phyloP scores from a whole-genome alignment of 2,888 invertebrate genomes.

The Agrotis clavis region DNA sequence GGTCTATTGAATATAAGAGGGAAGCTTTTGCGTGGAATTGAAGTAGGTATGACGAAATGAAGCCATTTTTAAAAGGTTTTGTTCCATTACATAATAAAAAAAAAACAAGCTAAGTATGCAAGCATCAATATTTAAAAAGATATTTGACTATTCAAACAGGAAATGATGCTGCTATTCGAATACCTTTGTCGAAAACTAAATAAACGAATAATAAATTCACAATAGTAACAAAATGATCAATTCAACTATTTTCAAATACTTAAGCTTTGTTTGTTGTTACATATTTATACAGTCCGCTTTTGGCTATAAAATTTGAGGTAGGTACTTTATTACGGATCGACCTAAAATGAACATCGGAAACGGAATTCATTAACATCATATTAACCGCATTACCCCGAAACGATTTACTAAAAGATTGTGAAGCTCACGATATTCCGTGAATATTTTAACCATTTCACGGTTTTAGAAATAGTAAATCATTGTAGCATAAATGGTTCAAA shows the following conservation, averaged over 20 bases:
- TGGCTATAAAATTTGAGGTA: constrained; percentile 41
- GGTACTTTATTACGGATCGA: constrained; percentile 59
- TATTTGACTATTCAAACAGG: not conserved
- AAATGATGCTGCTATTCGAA: constrained; percentile 8
- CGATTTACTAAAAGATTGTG: constrained; percentile 55
- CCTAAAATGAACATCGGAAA: constrained; percentile 65
- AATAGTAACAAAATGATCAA: constrained; percentile 19
- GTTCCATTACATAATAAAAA: no score
- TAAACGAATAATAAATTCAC: constrained; percentile 1
- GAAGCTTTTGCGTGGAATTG: not conserved
- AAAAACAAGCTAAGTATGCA: no score
- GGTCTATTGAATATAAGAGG: constrained; percentile 26
- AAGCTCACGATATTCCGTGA: constrained; percentile 56
- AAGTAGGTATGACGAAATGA: not conserved
- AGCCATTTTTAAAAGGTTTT: not conserved
- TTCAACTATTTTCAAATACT: constrained; percentile 48
- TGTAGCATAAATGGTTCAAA: not conserved
- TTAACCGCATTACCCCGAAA: constrained; percentile 64
- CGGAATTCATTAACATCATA: constrained; percentile 67
- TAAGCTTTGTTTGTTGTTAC: constrained; percentile 45
- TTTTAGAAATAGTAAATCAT: constrained; percentile 15
- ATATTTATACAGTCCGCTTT: constrained; percentile 49
- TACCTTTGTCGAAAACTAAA: constrained; percentile 6
- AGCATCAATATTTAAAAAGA: no score
- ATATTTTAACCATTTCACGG: constrained; percentile 31